Evolutionary conservation across 2,113 vertebrate species (phyloP), one percentile per base, ranked within the genome.

Genomic region (Neotragus moschatus): DNA sequence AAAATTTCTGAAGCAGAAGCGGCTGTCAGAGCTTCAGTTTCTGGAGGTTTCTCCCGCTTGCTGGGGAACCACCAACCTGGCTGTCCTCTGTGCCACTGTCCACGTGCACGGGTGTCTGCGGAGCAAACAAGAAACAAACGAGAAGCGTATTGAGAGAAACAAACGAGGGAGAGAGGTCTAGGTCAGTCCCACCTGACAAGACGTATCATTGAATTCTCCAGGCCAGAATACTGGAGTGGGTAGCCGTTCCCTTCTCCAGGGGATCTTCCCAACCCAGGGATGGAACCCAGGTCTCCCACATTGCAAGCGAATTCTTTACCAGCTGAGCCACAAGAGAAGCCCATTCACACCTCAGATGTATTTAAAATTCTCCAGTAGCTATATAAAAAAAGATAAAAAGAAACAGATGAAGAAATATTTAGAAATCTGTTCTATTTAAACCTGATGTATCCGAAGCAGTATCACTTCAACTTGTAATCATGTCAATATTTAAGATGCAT

Each of bases 31-130:
- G 45, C 53, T 55, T 3, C 7, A 66, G 49, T 10, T 56, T 80
- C 49, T 5, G 3, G 89, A 80, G 15, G 79, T 36, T 23, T 85
- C 73, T 82, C 51, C 19, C 13, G 6, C 39, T 56, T 4, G 25
- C 21, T 13, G 26, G 49, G 77, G 89, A 84, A 5, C 12, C 26
- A 5, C 43, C 6, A 0, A 19, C 16, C n/a, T 43, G 7, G 23
- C 0, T 23, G 13, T 63, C n/a, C 43, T 23, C 82, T 21, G 30
- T 13, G 51, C 13, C 45, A 17, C 30, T 1, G 1, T 10, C 12
- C 82, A 17, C 0, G 0, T 9, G 8, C 15, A 5, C 2, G 12
- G 63, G 12, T n/a, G 11, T 16, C 49, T 81, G 23, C 7, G 1
- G 51, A 28, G n/a, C 16, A 17, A 61, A 49, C 14, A 3, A 7